Conservation (phyloP, 2,888 invertebrate genomes). For the Euplexia lucipara region DNA sequence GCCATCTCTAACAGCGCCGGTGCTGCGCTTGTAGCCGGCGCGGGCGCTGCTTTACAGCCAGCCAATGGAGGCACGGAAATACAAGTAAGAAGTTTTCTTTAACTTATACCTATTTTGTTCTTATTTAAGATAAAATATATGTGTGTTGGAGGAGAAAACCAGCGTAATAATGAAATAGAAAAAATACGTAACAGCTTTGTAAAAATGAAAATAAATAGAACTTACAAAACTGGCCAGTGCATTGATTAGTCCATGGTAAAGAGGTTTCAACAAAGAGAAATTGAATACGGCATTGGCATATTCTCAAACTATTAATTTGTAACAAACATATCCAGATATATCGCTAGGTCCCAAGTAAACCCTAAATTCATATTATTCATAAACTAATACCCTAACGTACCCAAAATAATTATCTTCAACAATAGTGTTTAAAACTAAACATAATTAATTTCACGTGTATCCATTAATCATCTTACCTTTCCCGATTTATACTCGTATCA, state of each 20-base stretch:
- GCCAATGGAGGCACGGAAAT: conserved; percentile 91
- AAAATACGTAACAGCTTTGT: too few species aligned
- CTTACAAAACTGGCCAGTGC: too few species aligned
- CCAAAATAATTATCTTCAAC: conserved; percentile 40
- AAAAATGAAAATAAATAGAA: too few species aligned
- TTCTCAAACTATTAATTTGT: background rate
- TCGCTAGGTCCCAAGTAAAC: conserved; percentile 16
- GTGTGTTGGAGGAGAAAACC: too few species aligned
- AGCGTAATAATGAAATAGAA: too few species aligned
- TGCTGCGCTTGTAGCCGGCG: conserved; percentile 92
- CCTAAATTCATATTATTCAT: conserved; percentile 37
- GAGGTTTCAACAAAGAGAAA: background rate
- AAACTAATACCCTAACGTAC: conserved; percentile 30
- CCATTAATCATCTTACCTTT: conserved; percentile 57
- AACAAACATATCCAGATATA: conserved; percentile 28
- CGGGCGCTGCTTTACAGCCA: conserved; percentile 92
- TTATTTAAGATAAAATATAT: too few species aligned
- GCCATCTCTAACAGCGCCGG: conserved; percentile 93
- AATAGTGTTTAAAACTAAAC: conserved; percentile 54
- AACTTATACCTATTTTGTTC: too few species aligned
- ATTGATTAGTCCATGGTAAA: too few species aligned
- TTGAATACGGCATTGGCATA: background rate
- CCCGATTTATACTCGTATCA: conserved; percentile 19
- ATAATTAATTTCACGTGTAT: conserved; percentile 54
- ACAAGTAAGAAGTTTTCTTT: conserved; percentile 76